A percentile compares a stretch with the other conserved stretches of the same genome.
Conservation (phyloP, 1,140 invertebrate species). For the Hormaphis cornu region DNA sequence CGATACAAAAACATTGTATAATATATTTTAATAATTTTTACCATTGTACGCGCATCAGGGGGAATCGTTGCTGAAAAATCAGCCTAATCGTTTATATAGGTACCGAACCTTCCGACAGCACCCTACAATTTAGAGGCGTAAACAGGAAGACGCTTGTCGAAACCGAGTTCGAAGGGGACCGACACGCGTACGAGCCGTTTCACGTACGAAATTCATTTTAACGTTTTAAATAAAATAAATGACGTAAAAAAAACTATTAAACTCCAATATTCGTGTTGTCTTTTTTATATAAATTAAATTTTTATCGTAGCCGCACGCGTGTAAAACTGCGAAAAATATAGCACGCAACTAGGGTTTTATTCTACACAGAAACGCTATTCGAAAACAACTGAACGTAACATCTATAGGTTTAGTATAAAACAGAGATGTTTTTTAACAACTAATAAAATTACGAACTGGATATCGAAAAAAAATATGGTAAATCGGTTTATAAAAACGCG, state of each 20-base stretch:
- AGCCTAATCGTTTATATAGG: background rate
- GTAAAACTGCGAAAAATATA: too few species aligned
- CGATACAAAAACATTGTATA: background rate
- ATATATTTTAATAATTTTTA: background rate
- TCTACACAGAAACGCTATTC: too few species aligned
- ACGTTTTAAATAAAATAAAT: background rate
- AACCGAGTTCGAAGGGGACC: background rate
- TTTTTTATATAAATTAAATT: too few species aligned
- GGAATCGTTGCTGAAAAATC: background rate
- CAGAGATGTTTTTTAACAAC: too few species aligned
- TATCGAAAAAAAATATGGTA: too few species aligned
- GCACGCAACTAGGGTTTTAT: too few species aligned
- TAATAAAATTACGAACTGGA: too few species aligned
- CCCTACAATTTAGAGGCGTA: constrained; percentile 19
- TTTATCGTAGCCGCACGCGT: too few species aligned
- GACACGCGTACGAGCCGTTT: background rate
- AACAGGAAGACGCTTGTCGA: constrained; percentile 28
- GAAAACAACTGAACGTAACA: too few species aligned
- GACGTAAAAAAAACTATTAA: background rate
- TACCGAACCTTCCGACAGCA: background rate
- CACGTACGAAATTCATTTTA: background rate
- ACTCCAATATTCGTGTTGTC: background rate
- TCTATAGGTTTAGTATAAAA: too few species aligned
- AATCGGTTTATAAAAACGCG: too few species aligned
- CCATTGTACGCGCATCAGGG: background rate